Conservation (phyloP, 2,888 invertebrate genomes). For the Cataglyphis cursor region DNA sequence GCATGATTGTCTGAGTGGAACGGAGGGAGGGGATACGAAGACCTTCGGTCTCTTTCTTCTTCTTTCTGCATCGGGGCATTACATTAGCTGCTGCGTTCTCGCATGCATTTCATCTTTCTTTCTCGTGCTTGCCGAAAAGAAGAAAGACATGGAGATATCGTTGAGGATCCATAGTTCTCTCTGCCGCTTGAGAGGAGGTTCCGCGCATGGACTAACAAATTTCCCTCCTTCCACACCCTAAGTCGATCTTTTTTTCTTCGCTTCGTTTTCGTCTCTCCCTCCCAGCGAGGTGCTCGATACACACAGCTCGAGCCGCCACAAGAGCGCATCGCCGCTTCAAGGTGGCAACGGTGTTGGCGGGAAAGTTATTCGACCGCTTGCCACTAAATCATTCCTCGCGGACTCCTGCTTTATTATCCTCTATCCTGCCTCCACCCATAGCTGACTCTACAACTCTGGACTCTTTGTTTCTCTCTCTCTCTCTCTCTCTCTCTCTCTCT, state of each 20-base stretch:
- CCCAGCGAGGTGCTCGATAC: conserved; percentile 40
- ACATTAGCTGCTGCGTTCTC: neutral
- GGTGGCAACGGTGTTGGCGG: conserved; percentile 84
- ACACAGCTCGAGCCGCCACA: conserved; percentile 24
- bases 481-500: conserved; percentile 38
- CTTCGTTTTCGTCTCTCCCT: conserved; percentile 19
- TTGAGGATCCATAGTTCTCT: neutral
- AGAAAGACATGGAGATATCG: neutral
- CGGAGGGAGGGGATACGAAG: neutral
- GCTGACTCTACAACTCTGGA: conserved; percentile 36
- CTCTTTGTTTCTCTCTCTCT: conserved; percentile 62
- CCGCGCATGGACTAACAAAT: conserved; percentile 40
- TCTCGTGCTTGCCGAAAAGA: conserved; percentile 13
- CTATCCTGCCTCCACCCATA: conserved; percentile 70
- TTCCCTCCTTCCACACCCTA: conserved; percentile 54
- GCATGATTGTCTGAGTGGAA: conserved; percentile 75
- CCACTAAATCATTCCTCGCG: conserved; percentile 83
- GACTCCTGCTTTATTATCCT: conserved; percentile 83
- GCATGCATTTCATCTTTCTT: neutral
- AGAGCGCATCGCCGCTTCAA: conserved; percentile 74
- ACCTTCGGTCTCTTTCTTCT: neutral
- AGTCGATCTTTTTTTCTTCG: conserved; percentile 36
- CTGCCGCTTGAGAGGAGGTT: conserved; percentile 28
- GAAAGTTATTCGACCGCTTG: conserved; percentile 84
- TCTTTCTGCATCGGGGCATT: neutral